A percentile compares a stretch with the other conserved stretches of the same genome.
Conservation (phyloP, 2,113 vertebrate species). For the Varanus salvator region DNA sequence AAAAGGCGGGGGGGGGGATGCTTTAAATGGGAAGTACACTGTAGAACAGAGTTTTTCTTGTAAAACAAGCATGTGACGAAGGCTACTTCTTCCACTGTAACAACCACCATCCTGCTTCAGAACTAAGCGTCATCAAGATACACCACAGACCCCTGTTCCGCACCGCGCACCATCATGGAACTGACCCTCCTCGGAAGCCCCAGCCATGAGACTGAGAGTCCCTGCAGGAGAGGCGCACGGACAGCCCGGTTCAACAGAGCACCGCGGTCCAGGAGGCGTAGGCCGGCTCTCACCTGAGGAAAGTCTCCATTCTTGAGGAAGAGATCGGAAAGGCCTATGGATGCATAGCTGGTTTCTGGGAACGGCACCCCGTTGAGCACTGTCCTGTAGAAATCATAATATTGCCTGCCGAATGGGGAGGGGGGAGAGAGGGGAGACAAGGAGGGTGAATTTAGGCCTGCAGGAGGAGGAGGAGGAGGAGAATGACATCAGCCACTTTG, state of each 20-base stretch:
- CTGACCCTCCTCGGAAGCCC: too few species aligned
- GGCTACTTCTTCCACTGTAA: not conserved
- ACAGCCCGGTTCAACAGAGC: not conserved
- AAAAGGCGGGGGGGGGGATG: not conserved
- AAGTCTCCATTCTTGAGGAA: slow-evolving; percentile 74
- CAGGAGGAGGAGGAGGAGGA: too few species aligned
- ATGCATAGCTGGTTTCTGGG: slow-evolving; percentile 67
- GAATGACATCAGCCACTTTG: too few species aligned
- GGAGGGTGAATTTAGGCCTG: slow-evolving; percentile 27
- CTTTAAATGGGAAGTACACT: not conserved
- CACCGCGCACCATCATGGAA: not conserved
- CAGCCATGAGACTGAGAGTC: too few species aligned
- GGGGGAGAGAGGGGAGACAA: not conserved
- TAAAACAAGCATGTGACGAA: too few species aligned
- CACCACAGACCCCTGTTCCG: not conserved
- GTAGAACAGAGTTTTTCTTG: not conserved
- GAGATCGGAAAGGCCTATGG: slow-evolving; percentile 65
- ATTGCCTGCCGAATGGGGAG: slow-evolving; percentile 64
- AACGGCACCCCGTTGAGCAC: slow-evolving; percentile 62
- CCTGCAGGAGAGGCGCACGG: too few species aligned
- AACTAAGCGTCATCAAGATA: not conserved
- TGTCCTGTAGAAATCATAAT: slow-evolving; percentile 66
- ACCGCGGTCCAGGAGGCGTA: too few species aligned
- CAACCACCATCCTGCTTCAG: not conserved
- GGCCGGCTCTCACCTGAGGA: slow-evolving; percentile 74